Percentiles rank a stretch among this genome's conserved stretches.
These are phyloP conservation scores for Megaleporinus macrocephalus DNA, from an alignment of 2,113 vertebrate species.

Conservation along the genomic window DNA sequence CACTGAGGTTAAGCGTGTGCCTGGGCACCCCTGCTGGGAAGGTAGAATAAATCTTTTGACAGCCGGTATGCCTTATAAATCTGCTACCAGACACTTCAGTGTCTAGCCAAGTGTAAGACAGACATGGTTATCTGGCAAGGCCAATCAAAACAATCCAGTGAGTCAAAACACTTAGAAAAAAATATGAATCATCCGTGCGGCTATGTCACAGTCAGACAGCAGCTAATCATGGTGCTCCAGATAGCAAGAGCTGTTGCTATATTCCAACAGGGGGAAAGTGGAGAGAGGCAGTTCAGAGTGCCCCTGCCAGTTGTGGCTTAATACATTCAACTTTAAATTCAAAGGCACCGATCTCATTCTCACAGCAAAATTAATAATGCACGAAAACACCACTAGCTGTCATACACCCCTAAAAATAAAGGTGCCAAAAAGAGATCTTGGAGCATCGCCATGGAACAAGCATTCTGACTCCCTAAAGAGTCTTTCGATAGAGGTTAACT, in stretches of 20 bases:
- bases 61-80: constrained; percentile 40
- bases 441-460: background rate
- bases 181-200: constrained; percentile 40
- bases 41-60: constrained; percentile 15
- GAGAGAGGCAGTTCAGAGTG: background rate
- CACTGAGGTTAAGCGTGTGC: background rate
- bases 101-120: constrained; percentile 17
- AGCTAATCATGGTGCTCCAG: constrained; percentile 19
- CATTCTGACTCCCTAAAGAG: background rate
- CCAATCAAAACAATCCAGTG: constrained; percentile 25
- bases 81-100: constrained; percentile 24
- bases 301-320: background rate
- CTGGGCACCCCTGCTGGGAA: background rate
- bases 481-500: too few species aligned
- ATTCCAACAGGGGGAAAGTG: background rate
- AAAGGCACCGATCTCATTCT: background rate
- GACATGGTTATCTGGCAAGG: constrained; percentile 27
- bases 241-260: background rate
- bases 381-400: too few species aligned
- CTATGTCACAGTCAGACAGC: constrained; percentile 18
- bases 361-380: background rate
- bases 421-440: background rate
- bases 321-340: constrained; percentile 8
- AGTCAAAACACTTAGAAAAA: constrained; percentile 24
- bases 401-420: too few species aligned